These are phyloP conservation scores for Colletes latitarsis DNA, from an alignment of 1,140 invertebrate species.

Conservation along the genomic window DNA sequence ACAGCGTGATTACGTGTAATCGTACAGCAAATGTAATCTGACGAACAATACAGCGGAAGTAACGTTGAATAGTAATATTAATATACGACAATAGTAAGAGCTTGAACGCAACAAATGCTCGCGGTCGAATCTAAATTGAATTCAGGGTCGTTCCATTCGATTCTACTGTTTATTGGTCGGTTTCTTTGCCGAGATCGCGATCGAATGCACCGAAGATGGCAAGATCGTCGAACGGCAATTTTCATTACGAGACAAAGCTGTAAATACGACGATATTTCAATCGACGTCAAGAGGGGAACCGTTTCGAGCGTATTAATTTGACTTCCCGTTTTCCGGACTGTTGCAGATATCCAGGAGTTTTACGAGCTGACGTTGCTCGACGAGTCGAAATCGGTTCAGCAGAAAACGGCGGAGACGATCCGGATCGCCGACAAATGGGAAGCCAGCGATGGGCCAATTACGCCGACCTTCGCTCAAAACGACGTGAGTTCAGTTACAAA, in stretches of 20 bases:
- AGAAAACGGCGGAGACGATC: constrained; percentile 97
- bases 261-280: not conserved
- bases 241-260: not conserved
- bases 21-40: no score
- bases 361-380: constrained; percentile 98
- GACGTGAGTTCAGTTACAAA: constrained; percentile 81
- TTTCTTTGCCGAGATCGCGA: no score
- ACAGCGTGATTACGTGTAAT: no score
- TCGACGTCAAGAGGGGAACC: not conserved
- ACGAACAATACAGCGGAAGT: no score
- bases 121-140: no score
- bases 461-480: constrained; percentile 83
- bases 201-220: no score
- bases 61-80: no score
- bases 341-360: constrained; percentile 99
- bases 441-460: constrained; percentile 85
- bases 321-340: constrained; percentile 47
- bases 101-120: no score
- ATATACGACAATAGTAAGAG: no score
- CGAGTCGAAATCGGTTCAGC: constrained; percentile 95
- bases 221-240: not conserved
- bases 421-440: constrained; percentile 98
- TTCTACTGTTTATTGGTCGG: no score
- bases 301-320: constrained; percentile 44
- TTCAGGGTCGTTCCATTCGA: no score